phyloP scores from a whole-genome alignment of 2,888 invertebrate species.

The Congeria kusceri region DNA sequence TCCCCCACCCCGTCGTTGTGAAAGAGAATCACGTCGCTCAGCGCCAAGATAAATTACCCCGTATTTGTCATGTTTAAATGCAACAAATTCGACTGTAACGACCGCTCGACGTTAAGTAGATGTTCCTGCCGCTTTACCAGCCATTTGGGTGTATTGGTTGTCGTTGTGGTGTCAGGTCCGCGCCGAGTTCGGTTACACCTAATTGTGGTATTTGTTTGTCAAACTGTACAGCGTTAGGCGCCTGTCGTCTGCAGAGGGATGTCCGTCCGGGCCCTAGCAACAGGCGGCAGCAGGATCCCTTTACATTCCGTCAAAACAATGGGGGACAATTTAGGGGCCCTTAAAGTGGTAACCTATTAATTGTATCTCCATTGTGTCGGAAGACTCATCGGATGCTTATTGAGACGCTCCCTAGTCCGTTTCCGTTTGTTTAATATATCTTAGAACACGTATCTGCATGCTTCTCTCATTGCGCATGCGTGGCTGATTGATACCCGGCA shows the following conservation, averaged over 20 bases:
- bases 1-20: conserved; percentile 24
- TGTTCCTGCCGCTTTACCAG: conserved; percentile 45
- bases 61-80: conserved; percentile 62
- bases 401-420: no score
- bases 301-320: no score
- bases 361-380: no score
- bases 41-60: conserved; percentile 56
- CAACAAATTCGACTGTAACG: conserved; percentile 61
- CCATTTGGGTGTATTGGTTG: conserved; percentile 39
- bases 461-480: no score
- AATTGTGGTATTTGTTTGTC: conserved; percentile 44
- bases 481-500: no score
- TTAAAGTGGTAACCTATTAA: no score
- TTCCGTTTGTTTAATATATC: no score
- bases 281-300: no score
- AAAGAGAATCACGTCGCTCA: conserved; percentile 20
- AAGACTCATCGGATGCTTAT: no score
- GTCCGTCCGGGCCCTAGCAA: conserved; percentile 15
- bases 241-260: conserved; percentile 24
- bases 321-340: no score
- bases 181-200: conserved; percentile 52
- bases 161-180: conserved; percentile 31
- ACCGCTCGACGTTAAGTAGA: conserved; percentile 42
- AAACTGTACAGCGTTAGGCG: conserved; percentile 45
- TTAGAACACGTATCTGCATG: no score